Conservation (phyloP, 2,113 vertebrate species). For the Passer domesticus region DNA sequence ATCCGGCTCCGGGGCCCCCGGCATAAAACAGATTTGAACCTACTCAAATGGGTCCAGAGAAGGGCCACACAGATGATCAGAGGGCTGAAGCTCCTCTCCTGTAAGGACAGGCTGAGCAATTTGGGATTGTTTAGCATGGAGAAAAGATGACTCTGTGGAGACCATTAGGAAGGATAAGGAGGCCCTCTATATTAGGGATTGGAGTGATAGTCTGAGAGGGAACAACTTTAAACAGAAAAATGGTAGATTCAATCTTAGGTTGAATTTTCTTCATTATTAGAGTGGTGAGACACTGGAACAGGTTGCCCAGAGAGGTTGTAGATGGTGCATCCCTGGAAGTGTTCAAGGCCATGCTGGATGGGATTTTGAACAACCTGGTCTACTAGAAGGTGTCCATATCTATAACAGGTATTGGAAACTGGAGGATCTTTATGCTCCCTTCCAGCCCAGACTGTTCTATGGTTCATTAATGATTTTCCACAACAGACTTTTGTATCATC, state of each 20-base stretch:
- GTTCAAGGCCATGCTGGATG: not conserved
- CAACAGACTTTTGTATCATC: not conserved
- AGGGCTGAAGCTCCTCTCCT: not conserved
- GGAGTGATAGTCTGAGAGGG: too few relatives aligned
- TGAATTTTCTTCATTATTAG: not conserved
- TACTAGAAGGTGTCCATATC: not conserved
- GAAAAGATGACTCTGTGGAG: not conserved
- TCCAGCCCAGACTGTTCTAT: not conserved
- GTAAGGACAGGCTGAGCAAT: not conserved
- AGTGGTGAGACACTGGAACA: not conserved
- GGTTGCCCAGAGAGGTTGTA: not conserved
- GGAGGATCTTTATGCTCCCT: not conserved
- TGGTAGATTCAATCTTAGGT: not conserved
- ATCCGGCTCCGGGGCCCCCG: fast-evolving
- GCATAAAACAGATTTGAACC: too few relatives aligned
- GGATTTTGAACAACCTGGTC: not conserved
- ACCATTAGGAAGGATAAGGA: not conserved
- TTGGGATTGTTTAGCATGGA: not conserved
- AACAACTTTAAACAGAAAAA: not conserved
- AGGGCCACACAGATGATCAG: not conserved
- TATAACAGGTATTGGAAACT: not conserved
- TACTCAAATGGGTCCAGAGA: not conserved
- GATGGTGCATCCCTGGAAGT: not conserved
- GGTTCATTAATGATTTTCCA: not conserved
- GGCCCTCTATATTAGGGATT: not conserved